Evolutionary conservation across 1,140 invertebrate species (phyloP), one percentile per base, ranked within the genome.

Genomic region (Aethina tumida): DNA sequence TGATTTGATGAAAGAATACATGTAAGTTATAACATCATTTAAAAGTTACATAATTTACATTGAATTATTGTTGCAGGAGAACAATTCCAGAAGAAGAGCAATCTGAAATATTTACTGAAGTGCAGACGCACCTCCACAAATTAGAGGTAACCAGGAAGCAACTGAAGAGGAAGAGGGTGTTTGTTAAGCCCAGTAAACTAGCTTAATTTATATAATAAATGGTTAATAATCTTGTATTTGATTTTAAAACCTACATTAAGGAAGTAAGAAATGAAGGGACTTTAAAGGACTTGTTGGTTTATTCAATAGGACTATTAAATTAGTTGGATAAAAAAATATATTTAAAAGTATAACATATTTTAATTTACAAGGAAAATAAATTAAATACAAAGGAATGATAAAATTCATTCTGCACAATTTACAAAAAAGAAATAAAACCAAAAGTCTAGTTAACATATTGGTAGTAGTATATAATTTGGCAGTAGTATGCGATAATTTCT

Each of bases 1-100:
- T 66, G 93, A 97, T 64, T 66, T 97, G 22, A 94, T 97, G 89
- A 89, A 88, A 63, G 70, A 81, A 33, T 96, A 97, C 57, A 80
- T 91, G 78, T 81, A 70, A 58, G 34, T 51, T 18, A 16, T 13
- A 31, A 13, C 27, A 29, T 33, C 42, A 16, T 32, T 35, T 41
- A 26, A 15, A 18, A 17, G 8, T 13, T 29, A 16, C 33, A 39
- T 28, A 33, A 20, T 41, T 43, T 35, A 25, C n/a, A n/a, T n/a
- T n/a, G n/a, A n/a, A n/a, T 41, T 18, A 31, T 25, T 9, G 24
- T 67, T 70, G 18, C 56, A 82, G 79, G 52, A 64, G 70, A 54
- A 85, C 81, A 4, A 84, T 93, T 50, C 79, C 86, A 28, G 79
- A 88, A 49, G 88, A 93, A 63, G 88, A 95, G 45, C 86, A 91